Conservation (phyloP, 1,140 invertebrate genomes). For the Bombus confusus region DNA sequence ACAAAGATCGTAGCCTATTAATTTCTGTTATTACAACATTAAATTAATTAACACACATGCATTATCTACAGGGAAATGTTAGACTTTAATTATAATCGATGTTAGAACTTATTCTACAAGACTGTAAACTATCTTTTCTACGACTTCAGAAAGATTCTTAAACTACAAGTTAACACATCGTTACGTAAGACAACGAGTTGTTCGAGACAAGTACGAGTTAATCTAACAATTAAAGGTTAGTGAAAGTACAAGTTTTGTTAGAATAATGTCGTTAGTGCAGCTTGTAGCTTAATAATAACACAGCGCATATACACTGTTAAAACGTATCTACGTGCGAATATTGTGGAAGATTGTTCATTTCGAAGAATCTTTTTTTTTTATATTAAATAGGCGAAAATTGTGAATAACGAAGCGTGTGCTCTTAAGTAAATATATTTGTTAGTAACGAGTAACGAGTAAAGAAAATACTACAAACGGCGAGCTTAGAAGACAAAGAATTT, state of each 20-base stretch:
- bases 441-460: background rate
- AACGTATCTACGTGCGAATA: slow-evolving; percentile 38
- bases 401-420: slow-evolving; percentile 55
- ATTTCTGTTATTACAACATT: slow-evolving; percentile 49
- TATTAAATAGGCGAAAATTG: slow-evolving; percentile 36
- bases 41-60: slow-evolving; percentile 25
- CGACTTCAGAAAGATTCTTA: background rate
- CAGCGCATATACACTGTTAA: slow-evolving; percentile 20
- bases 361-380: background rate
- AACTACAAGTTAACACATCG: background rate
- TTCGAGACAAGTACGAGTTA: background rate
- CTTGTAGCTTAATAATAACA: background rate
- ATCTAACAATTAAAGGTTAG: background rate
- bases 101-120: background rate
- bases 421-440: slow-evolving; percentile 7
- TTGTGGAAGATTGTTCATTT: slow-evolving; percentile 34
- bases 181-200: no score
- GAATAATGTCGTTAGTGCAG: background rate
- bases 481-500: background rate
- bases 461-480: slow-evolving; percentile 20
- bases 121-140: background rate
- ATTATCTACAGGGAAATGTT: background rate
- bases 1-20: slow-evolving; percentile 63
- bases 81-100: background rate
- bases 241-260: slow-evolving; percentile 3